Conservation (phyloP, 2,888 invertebrate species). For the Nephrotoma guestfalica region DNA sequence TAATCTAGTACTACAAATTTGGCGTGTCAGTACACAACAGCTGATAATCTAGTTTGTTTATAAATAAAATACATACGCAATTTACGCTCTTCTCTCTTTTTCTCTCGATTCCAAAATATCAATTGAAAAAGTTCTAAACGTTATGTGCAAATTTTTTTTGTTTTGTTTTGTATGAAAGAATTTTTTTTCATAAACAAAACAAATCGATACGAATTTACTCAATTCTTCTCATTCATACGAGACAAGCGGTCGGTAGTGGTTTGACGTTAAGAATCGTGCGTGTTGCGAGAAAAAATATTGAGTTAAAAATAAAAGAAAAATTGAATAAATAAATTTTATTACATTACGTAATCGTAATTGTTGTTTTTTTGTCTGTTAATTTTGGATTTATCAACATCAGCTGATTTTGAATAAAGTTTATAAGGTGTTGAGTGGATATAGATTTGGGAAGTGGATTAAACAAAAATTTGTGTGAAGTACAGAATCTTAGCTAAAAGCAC, state of each 20-base stretch:
- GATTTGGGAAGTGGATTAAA: neutral
- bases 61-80: neutral
- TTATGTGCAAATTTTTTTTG: neutral
- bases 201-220: neutral
- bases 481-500: neutral
- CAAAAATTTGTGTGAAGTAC: neutral
- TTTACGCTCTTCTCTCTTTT: neutral
- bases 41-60: neutral
- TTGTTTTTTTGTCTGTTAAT: neutral
- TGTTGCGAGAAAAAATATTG: neutral
- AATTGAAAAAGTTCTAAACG: neutral
- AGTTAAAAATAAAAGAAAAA: neutral
- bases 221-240: neutral
- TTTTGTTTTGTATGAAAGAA: neutral
- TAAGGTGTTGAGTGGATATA: neutral
- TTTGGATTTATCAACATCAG: neutral
- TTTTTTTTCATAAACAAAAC: neutral
- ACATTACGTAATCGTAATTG: neutral
- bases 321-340: neutral
- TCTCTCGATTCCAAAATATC: neutral
- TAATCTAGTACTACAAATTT: neutral
- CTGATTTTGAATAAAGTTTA: neutral
- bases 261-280: neutral
- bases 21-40: neutral
- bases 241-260: neutral